A percentile compares a stretch with the other conserved stretches of the same genome.
Conservation (phyloP, 2,797 vertebrate species). For the Anguilla obscura region DNA sequence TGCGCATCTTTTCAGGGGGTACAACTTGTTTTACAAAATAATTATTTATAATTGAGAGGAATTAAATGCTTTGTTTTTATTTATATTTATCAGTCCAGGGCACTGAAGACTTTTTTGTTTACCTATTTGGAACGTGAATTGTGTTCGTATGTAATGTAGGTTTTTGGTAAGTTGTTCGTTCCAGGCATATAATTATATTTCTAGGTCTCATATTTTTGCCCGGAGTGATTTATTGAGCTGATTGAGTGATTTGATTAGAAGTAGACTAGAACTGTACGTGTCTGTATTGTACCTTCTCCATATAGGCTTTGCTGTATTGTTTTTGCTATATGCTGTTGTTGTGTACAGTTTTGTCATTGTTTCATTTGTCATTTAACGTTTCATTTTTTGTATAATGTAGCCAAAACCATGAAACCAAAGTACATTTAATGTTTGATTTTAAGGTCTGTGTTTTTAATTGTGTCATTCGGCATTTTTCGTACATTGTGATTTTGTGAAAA, state of each 20-base stretch:
- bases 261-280: slow-evolving; percentile 40
- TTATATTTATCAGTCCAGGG: slow-evolving; percentile 61
- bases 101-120: slow-evolving; percentile 55
- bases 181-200: slow-evolving; percentile 45
- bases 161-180: slow-evolving; percentile 42
- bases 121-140: slow-evolving; percentile 49
- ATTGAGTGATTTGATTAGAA: slow-evolving; percentile 35
- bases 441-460: slow-evolving; percentile 18
- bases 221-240: slow-evolving; percentile 44
- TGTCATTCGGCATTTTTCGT: background rate
- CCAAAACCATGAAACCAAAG: slow-evolving; percentile 55
- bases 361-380: slow-evolving; percentile 34
- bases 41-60: slow-evolving; percentile 63
- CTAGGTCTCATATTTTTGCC: slow-evolving; percentile 49
- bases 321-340: background rate
- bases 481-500: background rate
- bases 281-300: slow-evolving; percentile 37
- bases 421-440: slow-evolving; percentile 32
- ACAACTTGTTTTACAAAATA: slow-evolving; percentile 47
- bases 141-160: slow-evolving; percentile 59
- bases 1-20: slow-evolving; percentile 38
- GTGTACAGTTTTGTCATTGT: slow-evolving; percentile 34
- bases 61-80: slow-evolving; percentile 54
- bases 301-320: slow-evolving; percentile 37
- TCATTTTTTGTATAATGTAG: slow-evolving; percentile 43